A percentile compares a stretch with the other conserved stretches of the same genome.
Evolutionary conservation across 2,888 invertebrate species (phyloP).

Genomic region (Suillia variegata): DNA sequence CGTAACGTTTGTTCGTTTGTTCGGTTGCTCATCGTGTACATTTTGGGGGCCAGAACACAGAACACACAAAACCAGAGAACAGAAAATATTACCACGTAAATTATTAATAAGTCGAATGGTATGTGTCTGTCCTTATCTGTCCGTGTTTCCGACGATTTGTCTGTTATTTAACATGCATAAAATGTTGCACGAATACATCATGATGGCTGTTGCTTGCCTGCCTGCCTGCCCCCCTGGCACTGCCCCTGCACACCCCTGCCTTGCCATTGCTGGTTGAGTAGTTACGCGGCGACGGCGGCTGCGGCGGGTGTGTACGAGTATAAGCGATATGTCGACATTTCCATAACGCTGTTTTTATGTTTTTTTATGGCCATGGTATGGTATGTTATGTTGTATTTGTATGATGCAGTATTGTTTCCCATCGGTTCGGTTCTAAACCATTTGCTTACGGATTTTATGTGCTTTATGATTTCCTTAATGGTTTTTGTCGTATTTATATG

Average conservation of each 20-base stretch:
- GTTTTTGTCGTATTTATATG: conserved; percentile 16
- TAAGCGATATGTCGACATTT: not conserved
- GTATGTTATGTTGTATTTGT: too few relatives aligned
- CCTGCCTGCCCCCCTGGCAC: too few relatives aligned
- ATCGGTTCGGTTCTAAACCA: too few relatives aligned
- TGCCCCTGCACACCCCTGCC: too few relatives aligned
- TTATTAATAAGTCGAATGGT: conserved; percentile 48
- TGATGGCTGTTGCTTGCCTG: too few relatives aligned
- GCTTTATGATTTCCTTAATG: conserved; percentile 47
- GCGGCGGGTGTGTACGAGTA: not conserved
- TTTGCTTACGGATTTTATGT: conserved; percentile 37
- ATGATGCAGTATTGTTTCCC: not conserved
- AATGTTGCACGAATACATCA: conserved; percentile 50
- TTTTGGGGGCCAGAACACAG: conserved; percentile 19
- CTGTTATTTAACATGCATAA: conserved; percentile 53
- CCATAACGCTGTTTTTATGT: too few relatives aligned
- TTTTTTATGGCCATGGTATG: too few relatives aligned
- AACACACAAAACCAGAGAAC: too few relatives aligned
- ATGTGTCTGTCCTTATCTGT: conserved; percentile 7
- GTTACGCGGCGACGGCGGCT: not conserved
- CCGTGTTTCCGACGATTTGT: conserved; percentile 37
- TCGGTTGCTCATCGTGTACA: conserved; percentile 24
- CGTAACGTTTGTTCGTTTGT: conserved; percentile 31
- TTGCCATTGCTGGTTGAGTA: too few relatives aligned
- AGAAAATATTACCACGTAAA: conserved; percentile 54